Evolutionary conservation across 92 coral and sea anemone species (phyloP).

Genomic region (Epizoanthus rinbou): DNA sequence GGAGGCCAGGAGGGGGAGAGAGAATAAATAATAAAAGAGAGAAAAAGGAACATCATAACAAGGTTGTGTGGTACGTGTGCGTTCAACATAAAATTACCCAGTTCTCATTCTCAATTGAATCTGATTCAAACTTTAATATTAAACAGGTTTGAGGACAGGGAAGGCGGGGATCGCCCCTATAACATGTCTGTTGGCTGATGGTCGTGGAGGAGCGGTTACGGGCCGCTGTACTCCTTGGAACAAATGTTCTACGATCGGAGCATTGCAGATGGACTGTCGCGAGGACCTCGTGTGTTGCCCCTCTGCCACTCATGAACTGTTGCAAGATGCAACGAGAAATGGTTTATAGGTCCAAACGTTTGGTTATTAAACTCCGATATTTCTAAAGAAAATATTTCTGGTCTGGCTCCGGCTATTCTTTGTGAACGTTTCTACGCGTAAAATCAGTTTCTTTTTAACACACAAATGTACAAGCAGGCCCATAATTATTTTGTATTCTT

Average conservation of each 20-base stretch:
- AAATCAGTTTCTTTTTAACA: too few species aligned
- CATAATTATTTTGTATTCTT: too few species aligned
- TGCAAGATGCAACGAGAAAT: slow-evolving; percentile 12
- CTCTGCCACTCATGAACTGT: slow-evolving; percentile 18
- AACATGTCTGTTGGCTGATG: slow-evolving; percentile 27
- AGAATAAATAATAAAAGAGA: too few species aligned
- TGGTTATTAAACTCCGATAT: too few species aligned
- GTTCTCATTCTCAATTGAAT: background rate
- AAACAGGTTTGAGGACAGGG: slow-evolving; percentile 1
- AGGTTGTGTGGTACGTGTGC: too few species aligned
- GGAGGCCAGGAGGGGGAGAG: too few species aligned
- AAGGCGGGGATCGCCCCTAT: slow-evolving; percentile 10
- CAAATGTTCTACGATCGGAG: slow-evolving; percentile 36
- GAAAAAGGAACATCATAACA: too few species aligned
- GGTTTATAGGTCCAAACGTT: background rate
- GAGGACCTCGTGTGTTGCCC: slow-evolving; percentile 41
- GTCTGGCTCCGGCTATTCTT: too few species aligned
- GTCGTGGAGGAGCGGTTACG: slow-evolving; percentile 20
- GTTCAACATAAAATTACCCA: background rate
- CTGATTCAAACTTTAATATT: background rate
- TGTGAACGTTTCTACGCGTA: too few species aligned
- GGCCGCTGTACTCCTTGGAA: slow-evolving; percentile 37
- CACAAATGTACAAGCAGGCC: too few species aligned
- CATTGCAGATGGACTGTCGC: slow-evolving; percentile 31
- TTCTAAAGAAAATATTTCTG: too few species aligned